Conservation (phyloP, 37 sponge, comb jelly and placozoan genomes). For the Hormiphora californensis region DNA sequence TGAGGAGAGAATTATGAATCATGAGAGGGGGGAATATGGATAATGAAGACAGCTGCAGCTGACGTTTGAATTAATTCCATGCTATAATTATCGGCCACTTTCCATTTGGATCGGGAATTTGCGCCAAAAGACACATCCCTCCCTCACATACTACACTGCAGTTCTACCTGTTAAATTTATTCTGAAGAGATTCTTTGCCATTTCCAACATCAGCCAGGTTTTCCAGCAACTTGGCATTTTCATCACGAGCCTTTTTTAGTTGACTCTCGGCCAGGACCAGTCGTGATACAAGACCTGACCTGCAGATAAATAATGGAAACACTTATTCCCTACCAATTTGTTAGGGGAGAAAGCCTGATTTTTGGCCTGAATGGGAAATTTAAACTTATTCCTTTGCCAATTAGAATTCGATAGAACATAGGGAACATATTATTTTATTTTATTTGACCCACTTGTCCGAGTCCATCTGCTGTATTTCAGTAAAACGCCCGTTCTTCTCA, state of each 20-base stretch:
- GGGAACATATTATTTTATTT: too few species aligned
- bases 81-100: too few species aligned
- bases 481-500: constrained; percentile 11
- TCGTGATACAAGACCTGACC: not conserved
- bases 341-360: not conserved
- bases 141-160: not conserved
- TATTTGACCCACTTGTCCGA: constrained; percentile 13
- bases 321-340: not conserved
- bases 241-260: constrained; percentile 8
- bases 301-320: not conserved
- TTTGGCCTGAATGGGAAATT: too few species aligned
- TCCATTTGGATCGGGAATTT: too few species aligned
- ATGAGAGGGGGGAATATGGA: too few species aligned
- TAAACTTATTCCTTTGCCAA: too few species aligned
- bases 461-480: not conserved
- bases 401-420: too few species aligned
- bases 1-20: too few species aligned
- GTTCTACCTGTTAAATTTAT: constrained; percentile 19
- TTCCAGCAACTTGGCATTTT: not conserved
- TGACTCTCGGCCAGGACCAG: not conserved
- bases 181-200: not conserved
- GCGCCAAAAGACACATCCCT: too few species aligned
- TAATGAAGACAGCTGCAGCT: too few species aligned
- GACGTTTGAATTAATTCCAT: too few species aligned
- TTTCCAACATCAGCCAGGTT: not conserved